phyloP scores from a whole-genome alignment of 2,888 invertebrate genomes.

The Chalcosyrphus nemorum region DNA sequence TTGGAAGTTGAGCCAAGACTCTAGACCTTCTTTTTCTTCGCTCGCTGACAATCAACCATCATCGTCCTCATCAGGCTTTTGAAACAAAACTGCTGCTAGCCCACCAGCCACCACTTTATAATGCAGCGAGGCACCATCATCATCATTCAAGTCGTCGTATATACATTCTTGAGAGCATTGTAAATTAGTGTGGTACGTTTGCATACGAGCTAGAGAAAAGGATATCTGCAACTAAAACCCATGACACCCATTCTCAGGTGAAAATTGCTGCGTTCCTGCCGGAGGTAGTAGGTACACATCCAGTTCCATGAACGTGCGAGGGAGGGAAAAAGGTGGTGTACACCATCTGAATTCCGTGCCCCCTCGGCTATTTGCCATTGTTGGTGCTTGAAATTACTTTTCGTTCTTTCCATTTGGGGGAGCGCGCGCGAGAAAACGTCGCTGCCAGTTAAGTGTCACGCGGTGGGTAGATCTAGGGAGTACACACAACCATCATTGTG shows the following conservation, averaged over 20 bases:
- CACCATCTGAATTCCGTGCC: conserved; percentile 45
- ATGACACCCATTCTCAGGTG: conserved; percentile 60
- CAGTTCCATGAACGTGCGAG: background rate
- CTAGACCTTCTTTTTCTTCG: background rate
- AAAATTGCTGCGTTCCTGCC: conserved; percentile 67
- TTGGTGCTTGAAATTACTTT: conserved; percentile 67
- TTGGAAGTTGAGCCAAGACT: conserved; percentile 2
- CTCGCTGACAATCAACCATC: conserved; percentile 31
- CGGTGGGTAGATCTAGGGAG: background rate
- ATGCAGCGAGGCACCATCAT: conserved; percentile 25
- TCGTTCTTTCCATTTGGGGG: conserved; percentile 14
- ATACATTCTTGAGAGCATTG: conserved; percentile 52
- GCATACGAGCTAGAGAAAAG: conserved; percentile 18
- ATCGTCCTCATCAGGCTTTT: too few relatives aligned
- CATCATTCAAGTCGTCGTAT: conserved; percentile 23
- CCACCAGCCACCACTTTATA: conserved; percentile 11
- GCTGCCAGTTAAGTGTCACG: conserved; percentile 7
- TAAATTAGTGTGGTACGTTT: conserved; percentile 67
- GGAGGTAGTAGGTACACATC: too few relatives aligned
- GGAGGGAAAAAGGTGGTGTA: background rate
- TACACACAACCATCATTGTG: conserved; percentile 6
- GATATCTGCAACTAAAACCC: background rate
- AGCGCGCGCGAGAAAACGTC: too few relatives aligned
- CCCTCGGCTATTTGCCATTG: conserved; percentile 67
- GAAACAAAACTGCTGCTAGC: background rate